Conservation (phyloP, 2,888 invertebrate species). For the Cephalotes varians region DNA sequence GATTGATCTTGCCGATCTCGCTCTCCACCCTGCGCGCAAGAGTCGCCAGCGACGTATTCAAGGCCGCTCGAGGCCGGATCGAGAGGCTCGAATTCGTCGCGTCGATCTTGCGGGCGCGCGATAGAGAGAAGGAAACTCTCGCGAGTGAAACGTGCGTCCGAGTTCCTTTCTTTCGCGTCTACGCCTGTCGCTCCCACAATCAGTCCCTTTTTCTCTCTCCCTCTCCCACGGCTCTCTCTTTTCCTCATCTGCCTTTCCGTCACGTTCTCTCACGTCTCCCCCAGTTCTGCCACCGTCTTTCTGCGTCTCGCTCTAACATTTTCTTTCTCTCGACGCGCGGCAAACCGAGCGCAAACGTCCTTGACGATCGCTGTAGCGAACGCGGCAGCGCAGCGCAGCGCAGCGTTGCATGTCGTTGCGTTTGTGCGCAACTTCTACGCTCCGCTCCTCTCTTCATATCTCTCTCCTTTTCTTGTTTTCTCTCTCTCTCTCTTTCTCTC, state of each 20-base stretch:
- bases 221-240: slow-evolving; percentile 33
- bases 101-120: slow-evolving; percentile 65
- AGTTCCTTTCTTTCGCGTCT: slow-evolving; percentile 22
- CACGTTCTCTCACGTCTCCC: not conserved
- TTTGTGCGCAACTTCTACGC: slow-evolving; percentile 58
- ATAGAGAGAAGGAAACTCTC: slow-evolving; percentile 59
- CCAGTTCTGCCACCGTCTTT: slow-evolving; percentile 1
- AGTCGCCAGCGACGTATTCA: slow-evolving; percentile 66
- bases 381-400: slow-evolving; percentile 45
- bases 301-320: slow-evolving; percentile 36
- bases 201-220: not conserved
- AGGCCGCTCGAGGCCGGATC: slow-evolving; percentile 81
- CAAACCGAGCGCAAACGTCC: slow-evolving; percentile 68
- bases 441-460: slow-evolving; percentile 13
- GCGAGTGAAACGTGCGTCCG: slow-evolving; percentile 18
- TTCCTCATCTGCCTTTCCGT: slow-evolving; percentile 27
- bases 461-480: not conserved
- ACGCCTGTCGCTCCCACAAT: not conserved
- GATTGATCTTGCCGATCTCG: slow-evolving; percentile 56
- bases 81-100: slow-evolving; percentile 73
- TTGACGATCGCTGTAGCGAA: slow-evolving; percentile 71
- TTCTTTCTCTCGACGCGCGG: slow-evolving; percentile 34
- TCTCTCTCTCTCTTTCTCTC: not conserved
- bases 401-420: slow-evolving; percentile 63
- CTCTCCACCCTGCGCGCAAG: slow-evolving; percentile 41